Percentiles rank a stretch among this genome's conserved stretches.
phyloP scores from a whole-genome alignment of 1,140 invertebrate species.

The Drosophila tropicalis region DNA sequence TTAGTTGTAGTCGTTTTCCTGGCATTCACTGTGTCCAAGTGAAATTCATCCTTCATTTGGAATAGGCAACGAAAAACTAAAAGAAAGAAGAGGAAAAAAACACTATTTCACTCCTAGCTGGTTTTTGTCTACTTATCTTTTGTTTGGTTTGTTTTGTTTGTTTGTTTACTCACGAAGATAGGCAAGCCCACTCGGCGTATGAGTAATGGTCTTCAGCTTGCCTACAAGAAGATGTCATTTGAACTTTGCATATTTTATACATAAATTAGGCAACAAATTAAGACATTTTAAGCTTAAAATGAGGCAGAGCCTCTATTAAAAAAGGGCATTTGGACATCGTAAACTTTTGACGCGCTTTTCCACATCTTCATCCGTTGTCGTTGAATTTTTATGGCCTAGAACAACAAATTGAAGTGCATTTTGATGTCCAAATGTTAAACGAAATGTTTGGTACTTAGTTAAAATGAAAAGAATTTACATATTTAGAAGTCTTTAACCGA shows the following conservation, averaged over 20 bases:
- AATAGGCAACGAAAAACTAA: constrained; percentile 9
- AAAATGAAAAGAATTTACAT: constrained; percentile 62
- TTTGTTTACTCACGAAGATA: constrained; percentile 26
- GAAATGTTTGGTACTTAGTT: constrained; percentile 57
- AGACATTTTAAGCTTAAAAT: constrained; percentile 69
- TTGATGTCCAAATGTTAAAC: constrained; percentile 66
- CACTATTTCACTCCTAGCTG: constrained; percentile 5
- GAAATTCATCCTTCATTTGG: background rate
- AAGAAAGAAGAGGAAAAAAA: background rate
- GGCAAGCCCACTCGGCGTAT: constrained; percentile 48
- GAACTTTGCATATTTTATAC: constrained; percentile 64
- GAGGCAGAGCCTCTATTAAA: constrained; percentile 28
- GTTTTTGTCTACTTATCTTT: constrained; percentile 14
- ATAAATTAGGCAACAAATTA: constrained; percentile 70
- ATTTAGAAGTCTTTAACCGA: no score
- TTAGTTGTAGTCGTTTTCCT: background rate
- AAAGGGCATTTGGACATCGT: constrained; percentile 41
- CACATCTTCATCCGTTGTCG: constrained; percentile 10
- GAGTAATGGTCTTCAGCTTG: constrained; percentile 51
- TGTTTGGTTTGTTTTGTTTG: constrained; percentile 22
- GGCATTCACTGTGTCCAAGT: constrained; percentile 2
- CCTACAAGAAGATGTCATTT: constrained; percentile 22
- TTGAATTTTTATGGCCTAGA: constrained; percentile 50
- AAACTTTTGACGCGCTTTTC: constrained; percentile 55
- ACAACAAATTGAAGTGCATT: constrained; percentile 64